These are phyloP conservation scores for Melinaea menophilus DNA, from an alignment of 2,888 invertebrate genomes.

Conservation along the genomic window DNA sequence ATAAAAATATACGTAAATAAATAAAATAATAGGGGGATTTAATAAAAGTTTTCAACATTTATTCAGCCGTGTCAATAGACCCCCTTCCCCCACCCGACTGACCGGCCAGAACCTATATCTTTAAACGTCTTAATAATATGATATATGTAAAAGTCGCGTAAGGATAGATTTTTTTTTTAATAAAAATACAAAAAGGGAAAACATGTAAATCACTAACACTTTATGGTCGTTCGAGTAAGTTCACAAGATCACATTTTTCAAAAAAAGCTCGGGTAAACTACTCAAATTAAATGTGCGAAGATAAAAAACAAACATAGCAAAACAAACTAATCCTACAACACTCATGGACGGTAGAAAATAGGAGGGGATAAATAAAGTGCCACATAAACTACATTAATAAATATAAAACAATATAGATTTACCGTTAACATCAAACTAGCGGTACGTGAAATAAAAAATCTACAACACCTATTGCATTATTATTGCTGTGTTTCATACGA, in stretches of 20 bases:
- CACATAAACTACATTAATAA: conserved; percentile 23
- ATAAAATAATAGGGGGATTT: conserved; percentile 35
- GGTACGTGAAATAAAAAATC: conserved; percentile 57
- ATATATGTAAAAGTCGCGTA: conserved; percentile 49
- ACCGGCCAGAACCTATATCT: conserved; percentile 23
- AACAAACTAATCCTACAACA: conserved; percentile 53
- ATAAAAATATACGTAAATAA: conserved; percentile 28
- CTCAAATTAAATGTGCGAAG: conserved; percentile 29
- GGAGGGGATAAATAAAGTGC: conserved; percentile 27
- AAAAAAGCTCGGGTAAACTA: conserved; percentile 48
- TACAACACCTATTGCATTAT: conserved; percentile 69
- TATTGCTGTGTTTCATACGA: conserved; percentile 61
- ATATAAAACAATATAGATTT: conserved; percentile 21
- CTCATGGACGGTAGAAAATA: conserved; percentile 72
- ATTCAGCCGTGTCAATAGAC: conserved; percentile 16
- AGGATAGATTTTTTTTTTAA: conserved; percentile 42
- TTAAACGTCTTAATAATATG: conserved; percentile 35
- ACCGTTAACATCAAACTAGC: conserved; percentile 60
- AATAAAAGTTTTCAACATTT: conserved; percentile 26
- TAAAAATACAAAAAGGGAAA: conserved; percentile 53
- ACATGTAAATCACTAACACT: conserved; percentile 61
- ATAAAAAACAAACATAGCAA: conserved; percentile 30
- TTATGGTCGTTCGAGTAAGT: conserved; percentile 57
- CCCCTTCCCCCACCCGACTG: not conserved
- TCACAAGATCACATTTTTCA: conserved; percentile 56